Evolutionary conservation across 2,797 vertebrate genomes (phyloP), one percentile per base, ranked within the genome.

Genomic region (Macrochelys suwanniensis): DNA sequence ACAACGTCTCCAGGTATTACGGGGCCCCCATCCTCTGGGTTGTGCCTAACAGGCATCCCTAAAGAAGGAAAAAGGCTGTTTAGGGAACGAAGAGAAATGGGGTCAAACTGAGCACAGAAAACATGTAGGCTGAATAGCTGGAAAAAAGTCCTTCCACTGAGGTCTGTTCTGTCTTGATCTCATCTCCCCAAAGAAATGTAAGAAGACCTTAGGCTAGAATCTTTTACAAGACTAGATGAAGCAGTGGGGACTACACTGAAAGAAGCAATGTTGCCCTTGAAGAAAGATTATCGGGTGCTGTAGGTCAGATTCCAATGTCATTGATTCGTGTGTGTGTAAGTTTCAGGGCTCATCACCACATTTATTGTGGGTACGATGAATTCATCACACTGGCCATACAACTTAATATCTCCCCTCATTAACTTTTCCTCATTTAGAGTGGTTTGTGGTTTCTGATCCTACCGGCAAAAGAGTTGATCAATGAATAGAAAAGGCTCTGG

Each of bases 401-500:
- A 31, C 45, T 77, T 49, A 8, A 9, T 42, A 42, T 49, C 13
- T 10, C 25, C 42, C 74, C 74, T 77, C 25, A 4, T 47, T 77
- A 77, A 31, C 13, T 77, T 49, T 77, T 49, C 13, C 74, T 77
- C 25, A 17, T 77, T 31, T 49, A 16, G 5, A 49, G 45, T 11
- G 16, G 89, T 49, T 37, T 56, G 31, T 42, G 49, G 5, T 42
- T 17, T 11, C 9, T 12, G 6, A 13, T 28, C 65, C 11, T 31
- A 21, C 0, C 13, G 53, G 11, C 78, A 89, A 23, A 13, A 12
- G 74, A 9, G 45, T 17, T 76, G 28, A 33, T 57, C 84, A 68
- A 56, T 6, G 50, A 81, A 86, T 0, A 0, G 21, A 56, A 13
- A 89, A 92, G 56, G 51, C 21, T 16, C 56, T 37, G 80, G 5